Base-by-base conservation (phyloP, 2,113 vertebrate species). In the Apistogramma diplotaenia region DNA sequence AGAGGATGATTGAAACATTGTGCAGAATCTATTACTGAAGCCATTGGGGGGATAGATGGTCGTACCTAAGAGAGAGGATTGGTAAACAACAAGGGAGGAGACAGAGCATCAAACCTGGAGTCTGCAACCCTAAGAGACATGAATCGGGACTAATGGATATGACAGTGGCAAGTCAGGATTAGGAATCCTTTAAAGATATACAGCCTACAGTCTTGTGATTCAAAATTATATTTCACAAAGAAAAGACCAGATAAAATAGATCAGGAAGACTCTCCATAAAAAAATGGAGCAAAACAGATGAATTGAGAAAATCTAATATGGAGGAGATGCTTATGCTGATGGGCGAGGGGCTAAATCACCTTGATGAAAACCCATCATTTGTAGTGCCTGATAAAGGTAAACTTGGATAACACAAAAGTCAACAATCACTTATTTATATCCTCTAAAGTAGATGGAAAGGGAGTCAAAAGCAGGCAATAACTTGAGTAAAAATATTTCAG, bases 1-100 rank as follows among this genome's bases (percentile, higher is more conserved):
- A 8, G 60, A 33, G 76, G 54, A 73, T 76, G 87, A 87, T 84
- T 79, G 87, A 85, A 85, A 79, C 53, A 9, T 77, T 77, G 78
- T 57, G 65, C 65, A 46, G 73, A 74, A 82, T 88, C 78, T 81
- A 89, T 89, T 89, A 80, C 76, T 58, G 31, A 82, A 85, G 81
- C 81, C 82, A 82, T 79, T 73, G 60, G 82, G 84, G 83, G 82
- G 78, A 86, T 85, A 57, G 89, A 85, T 80, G 86, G 70, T 79
- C 25, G 43, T 49, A 49, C 40, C 58, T 71, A 59, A 25, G 53
- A 81, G 65, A 67, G 71, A 67, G 85, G 83, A 84, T 81, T 86
- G 77, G 79, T 85, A 86, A 90, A 91, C 82, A 87, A 89, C 77
- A 70, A 29, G 40, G 25, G 40, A 79, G 27, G 55, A 77, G 76